Base-by-base conservation (phyloP, 2,888 invertebrate species). In the Trissolcus brochymenae region DNA sequence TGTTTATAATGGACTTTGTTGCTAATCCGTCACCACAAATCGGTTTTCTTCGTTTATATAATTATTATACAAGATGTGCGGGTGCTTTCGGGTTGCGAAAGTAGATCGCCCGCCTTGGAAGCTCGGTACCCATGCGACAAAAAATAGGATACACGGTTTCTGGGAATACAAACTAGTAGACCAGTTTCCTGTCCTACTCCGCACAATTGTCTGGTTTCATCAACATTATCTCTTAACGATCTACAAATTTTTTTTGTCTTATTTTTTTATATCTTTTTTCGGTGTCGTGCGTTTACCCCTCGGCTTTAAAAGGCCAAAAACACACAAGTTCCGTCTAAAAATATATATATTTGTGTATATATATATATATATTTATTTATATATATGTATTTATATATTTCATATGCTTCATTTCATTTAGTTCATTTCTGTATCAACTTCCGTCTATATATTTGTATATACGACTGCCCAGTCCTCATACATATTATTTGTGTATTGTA, bases 291-390 rank as follows among this genome's bases (percentile, higher is more conserved):
- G 70, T 66, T 72, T 72, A 56, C 56, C 40, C 51, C 57, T 72
- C 67, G 76, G 61, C 76, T 80, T 74, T 76, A 59, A 77, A 53
- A 81, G 78, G 79, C 78, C 80, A 81, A 83, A 66, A 82, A 80
- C 81, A 82, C 82, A 84, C 82, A 82, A 85, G 78, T 83, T 67
- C 77, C 84, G 81, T 83, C 83, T 83, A 82, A 84, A 85, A 83
- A 84, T 84, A 85, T 86, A 85, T 84, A 81, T 81, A 80, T 81
- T 75, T 80, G 68, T 81, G 53, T 76, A 16, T 35, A 65, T 81
- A 56, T 56, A 49, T 49, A 56, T 56, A 49, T 49, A 17, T 35
- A 56, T 55, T 64, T 35, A n/a, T 29, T 62, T 81, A 55, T 56
- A 49, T 49, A 56, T 56, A 49, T 49, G 29, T 35, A 56, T 55